A percentile compares a stretch with the other conserved stretches of the same genome.
Conservation (phyloP, 2,888 invertebrate genomes). For the Tubiluchus corallicola region DNA sequence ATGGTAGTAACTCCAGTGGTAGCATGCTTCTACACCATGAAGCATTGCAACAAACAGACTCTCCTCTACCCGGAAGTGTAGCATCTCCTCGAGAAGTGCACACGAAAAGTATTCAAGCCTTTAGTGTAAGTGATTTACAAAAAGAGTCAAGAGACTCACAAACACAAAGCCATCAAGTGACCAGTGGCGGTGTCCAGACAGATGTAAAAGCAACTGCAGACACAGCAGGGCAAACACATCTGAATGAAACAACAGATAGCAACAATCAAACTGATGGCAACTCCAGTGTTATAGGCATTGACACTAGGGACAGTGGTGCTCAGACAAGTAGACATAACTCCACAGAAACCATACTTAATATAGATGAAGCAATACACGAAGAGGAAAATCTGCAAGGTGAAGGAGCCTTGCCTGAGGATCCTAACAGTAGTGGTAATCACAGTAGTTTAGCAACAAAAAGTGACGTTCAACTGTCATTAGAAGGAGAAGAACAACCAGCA, state of each 20-base stretch:
- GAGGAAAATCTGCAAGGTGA: neutral
- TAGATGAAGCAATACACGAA: neutral
- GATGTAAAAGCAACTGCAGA: neutral
- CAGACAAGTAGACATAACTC: neutral
- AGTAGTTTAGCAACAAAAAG: constrained; percentile 1
- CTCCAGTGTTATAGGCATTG: no score
- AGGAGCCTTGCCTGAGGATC: no score
- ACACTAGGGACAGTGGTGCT: neutral
- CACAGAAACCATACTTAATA: neutral
- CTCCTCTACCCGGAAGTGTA: neutral
- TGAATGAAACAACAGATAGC: neutral
- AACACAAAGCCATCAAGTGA: neutral
- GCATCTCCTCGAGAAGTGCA: neutral
- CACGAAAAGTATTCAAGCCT: neutral
- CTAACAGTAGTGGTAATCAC: neutral
- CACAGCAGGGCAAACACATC: neutral
- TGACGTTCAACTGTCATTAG: neutral
- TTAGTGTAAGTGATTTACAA: neutral
- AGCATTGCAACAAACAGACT: neutral
- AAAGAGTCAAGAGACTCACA: neutral
- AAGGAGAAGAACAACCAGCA: neutral
- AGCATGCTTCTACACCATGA: neutral
- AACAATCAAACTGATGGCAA: neutral
- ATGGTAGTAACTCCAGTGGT: neutral
- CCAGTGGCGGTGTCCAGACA: neutral